Evolutionary conservation across 1,140 invertebrate species (phyloP).

Genomic region (Drosophila persimilis): DNA sequence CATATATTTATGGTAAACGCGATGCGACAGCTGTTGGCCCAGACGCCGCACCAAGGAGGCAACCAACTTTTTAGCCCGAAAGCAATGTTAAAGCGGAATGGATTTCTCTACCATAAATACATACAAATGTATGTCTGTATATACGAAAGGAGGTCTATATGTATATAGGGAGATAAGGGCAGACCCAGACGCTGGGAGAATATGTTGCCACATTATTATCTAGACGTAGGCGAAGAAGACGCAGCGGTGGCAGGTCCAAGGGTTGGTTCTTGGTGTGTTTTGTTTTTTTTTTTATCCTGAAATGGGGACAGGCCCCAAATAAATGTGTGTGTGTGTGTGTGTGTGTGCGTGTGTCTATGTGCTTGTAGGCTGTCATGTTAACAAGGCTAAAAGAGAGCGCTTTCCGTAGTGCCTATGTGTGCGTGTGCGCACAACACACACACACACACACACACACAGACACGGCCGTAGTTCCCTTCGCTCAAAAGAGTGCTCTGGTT

Average conservation of each 20-base stretch:
- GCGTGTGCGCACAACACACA: conserved; percentile 38
- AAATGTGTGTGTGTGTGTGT: conserved; percentile 35
- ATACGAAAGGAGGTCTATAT: not conserved
- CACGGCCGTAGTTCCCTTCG: conserved; percentile 53
- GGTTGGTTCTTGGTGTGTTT: conserved; percentile 29
- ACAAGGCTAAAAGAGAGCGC: conserved; percentile 60
- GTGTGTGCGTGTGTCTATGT: conserved; percentile 66
- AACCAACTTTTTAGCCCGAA: conserved; percentile 28
- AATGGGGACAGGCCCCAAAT: conserved; percentile 47
- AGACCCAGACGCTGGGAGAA: conserved; percentile 73
- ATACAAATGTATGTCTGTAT: conserved; percentile 15
- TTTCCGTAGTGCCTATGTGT: conserved; percentile 38
- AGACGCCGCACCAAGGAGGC: conserved; percentile 36
- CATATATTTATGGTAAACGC: conserved; percentile 47
- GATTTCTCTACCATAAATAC: conserved; percentile 31
- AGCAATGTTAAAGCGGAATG: conserved; percentile 54
- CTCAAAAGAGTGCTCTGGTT: conserved; percentile 54
- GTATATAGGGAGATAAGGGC: conserved; percentile 57
- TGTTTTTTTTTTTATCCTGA: conserved; percentile 34
- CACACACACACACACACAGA: conserved; percentile 15
- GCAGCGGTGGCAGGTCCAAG: not conserved
- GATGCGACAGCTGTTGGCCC: conserved; percentile 52
- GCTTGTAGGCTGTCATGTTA: conserved; percentile 81
- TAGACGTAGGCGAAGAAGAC: conserved; percentile 41
- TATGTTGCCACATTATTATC: conserved; percentile 82